phyloP scores from a whole-genome alignment of 2,888 invertebrate species.

The Cremastinae sp. region DNA sequence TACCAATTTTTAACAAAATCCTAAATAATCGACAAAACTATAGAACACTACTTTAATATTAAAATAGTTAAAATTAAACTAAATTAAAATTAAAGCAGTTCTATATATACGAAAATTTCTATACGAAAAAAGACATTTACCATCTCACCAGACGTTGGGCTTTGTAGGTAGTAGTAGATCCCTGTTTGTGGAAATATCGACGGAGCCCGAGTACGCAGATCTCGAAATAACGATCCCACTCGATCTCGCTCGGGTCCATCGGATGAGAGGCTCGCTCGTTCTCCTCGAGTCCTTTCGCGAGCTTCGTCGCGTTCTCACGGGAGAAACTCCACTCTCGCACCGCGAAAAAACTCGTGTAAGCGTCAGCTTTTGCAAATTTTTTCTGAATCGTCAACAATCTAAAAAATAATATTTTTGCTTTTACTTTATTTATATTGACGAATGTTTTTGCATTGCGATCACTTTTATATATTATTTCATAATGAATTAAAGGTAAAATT shows the following conservation, averaged over 20 bases:
- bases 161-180: conserved; percentile 66
- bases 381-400: conserved; percentile 82
- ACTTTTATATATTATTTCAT: no score
- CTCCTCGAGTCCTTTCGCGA: conserved; percentile 71
- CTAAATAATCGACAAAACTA: no score
- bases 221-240: conserved; percentile 82
- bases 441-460: background rate
- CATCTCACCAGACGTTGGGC: conserved; percentile 61
- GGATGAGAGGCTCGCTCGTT: conserved; percentile 78
- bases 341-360: conserved; percentile 82
- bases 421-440: background rate
- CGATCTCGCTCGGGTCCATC: conserved; percentile 80
- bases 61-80: background rate
- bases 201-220: conserved; percentile 82
- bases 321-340: conserved; percentile 81
- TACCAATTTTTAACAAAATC: no score
- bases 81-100: background rate
- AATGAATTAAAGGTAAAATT: no score
- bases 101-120: background rate
- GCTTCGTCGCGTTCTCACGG: conserved; percentile 73
- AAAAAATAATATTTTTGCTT: conserved; percentile 29
- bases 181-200: conserved; percentile 81
- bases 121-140: conserved; percentile 48
- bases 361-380: conserved; percentile 80
- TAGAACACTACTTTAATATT: no score